Conservation (phyloP, 2,113 vertebrate genomes). For the Prolemur simus region DNA sequence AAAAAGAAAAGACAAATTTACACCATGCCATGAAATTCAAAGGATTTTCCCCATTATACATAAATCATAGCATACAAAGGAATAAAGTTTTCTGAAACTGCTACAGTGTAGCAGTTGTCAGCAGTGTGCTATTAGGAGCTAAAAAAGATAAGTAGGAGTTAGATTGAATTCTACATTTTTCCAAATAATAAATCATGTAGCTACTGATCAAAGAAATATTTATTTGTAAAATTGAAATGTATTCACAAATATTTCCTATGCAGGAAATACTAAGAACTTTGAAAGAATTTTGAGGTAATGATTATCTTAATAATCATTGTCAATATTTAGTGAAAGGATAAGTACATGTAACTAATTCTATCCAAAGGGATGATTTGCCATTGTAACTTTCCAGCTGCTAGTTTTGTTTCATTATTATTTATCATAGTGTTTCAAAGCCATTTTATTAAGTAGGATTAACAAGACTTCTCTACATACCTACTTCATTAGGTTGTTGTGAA, state of each 20-base stretch:
- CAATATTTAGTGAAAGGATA: background rate
- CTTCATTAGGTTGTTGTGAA: background rate
- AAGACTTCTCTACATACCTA: background rate
- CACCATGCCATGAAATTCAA: background rate
- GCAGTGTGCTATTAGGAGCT: background rate
- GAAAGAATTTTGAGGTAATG: background rate
- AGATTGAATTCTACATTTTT: background rate
- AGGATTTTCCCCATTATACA: background rate
- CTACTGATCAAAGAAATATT: background rate
- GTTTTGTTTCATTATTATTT: background rate
- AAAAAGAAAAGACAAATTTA: constrained; percentile 37
- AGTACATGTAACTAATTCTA: background rate
- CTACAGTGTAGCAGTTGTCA: background rate
- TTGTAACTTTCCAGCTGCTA: background rate
- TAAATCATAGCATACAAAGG: background rate
- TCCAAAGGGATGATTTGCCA: background rate
- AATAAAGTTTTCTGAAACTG: background rate
- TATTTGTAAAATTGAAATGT: background rate
- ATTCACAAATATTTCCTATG: background rate
- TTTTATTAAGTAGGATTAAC: background rate
- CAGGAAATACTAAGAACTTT: background rate
- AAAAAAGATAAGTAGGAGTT: constrained; percentile 3
- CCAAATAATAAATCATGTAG: background rate
- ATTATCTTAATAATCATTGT: background rate
- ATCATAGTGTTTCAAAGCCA: background rate